A percentile compares a stretch with the other conserved stretches of the same genome.
Conservation (phyloP, 2,888 invertebrate genomes). For the Bruchidius siliquastri region DNA sequence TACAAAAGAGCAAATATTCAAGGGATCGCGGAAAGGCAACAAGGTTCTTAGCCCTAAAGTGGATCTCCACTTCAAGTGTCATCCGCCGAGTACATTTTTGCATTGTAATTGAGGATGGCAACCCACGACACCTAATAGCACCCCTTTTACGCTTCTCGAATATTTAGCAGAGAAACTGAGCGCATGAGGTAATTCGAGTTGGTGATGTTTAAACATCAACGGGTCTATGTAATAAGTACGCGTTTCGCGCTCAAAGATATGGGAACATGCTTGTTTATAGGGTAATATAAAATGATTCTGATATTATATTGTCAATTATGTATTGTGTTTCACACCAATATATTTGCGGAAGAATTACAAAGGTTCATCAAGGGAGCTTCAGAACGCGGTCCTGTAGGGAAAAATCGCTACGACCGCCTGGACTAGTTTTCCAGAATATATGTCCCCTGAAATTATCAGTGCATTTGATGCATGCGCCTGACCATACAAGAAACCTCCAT, state of each 20-base stretch:
- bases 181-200: background rate
- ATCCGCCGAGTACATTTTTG: background rate
- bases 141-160: background rate
- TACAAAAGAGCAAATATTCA: background rate
- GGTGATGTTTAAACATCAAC: background rate
- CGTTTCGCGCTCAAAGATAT: background rate
- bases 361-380: too few relatives aligned
- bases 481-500: too few relatives aligned
- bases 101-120: background rate
- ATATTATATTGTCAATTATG: too few relatives aligned
- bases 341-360: too few relatives aligned
- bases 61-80: background rate
- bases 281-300: too few relatives aligned
- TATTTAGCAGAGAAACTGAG: background rate
- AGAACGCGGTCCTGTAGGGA: too few relatives aligned
- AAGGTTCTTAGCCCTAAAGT: background rate
- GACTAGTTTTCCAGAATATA: too few relatives aligned
- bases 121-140: background rate
- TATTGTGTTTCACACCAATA: too few relatives aligned
- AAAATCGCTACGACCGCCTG: too few relatives aligned
- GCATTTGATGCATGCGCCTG: too few relatives aligned
- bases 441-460: too few relatives aligned
- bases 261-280: background rate
- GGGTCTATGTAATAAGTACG: background rate
- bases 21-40: background rate